Evolutionary conservation across 2,888 invertebrate genomes (phyloP).

Genomic region (Cephus rjabovi): DNA sequence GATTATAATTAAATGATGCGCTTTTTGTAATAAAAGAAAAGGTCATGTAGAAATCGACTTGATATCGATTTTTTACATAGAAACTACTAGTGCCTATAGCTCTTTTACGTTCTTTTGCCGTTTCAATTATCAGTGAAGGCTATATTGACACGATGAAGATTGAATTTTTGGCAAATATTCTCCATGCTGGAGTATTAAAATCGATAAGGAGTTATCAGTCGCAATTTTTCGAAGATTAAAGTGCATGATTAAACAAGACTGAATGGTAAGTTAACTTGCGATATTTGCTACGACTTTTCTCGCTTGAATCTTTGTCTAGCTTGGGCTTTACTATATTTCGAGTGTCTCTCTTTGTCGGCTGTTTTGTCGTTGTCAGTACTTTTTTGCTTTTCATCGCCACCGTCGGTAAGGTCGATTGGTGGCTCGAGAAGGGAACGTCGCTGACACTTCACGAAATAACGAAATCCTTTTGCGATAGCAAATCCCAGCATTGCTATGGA

Average conservation of each 20-base stretch:
- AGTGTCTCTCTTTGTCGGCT: slow-evolving; percentile 55
- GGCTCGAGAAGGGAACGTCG: slow-evolving; percentile 69
- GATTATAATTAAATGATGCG: background rate
- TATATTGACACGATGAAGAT: background rate
- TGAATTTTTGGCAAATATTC: background rate
- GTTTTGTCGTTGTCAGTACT: slow-evolving; percentile 40
- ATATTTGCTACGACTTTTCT: slow-evolving; percentile 72
- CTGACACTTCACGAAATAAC: slow-evolving; percentile 70
- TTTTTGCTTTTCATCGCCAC: slow-evolving; percentile 46
- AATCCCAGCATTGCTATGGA: slow-evolving; percentile 77
- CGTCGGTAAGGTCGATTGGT: slow-evolving; percentile 67
- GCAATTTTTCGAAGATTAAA: background rate
- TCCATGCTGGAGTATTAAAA: background rate
- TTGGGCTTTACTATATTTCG: slow-evolving; percentile 79
- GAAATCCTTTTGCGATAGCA: slow-evolving; percentile 73
- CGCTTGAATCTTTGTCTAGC: slow-evolving; percentile 81
- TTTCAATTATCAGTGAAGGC: background rate
- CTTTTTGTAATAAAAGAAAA: background rate
- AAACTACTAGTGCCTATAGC: background rate
- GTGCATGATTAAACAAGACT: slow-evolving; percentile 5
- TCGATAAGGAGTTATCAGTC: slow-evolving; percentile 11
- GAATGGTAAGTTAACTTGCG: slow-evolving; percentile 5
- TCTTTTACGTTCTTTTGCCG: background rate
- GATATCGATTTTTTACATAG: background rate
- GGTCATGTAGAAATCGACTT: background rate